A percentile compares a stretch with the other conserved stretches of the same genome.
phyloP scores from a whole-genome alignment of 1,140 invertebrate genomes.

The Drosophila kepulauana region DNA sequence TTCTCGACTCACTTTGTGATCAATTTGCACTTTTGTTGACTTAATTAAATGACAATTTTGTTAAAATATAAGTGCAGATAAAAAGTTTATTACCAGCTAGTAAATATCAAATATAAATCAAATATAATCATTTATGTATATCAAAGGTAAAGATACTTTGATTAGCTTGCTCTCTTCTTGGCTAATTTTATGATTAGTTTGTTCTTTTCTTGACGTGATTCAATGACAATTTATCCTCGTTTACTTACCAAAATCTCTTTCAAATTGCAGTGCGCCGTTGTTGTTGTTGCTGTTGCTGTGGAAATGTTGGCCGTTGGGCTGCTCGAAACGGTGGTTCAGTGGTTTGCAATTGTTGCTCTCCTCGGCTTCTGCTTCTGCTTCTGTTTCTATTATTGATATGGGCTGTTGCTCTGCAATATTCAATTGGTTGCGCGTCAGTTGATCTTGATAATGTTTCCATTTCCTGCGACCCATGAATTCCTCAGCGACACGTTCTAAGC shows the following conservation, averaged over 20 bases:
- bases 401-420: conserved; percentile 79
- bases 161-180: too few relatives aligned
- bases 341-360: conserved; percentile 51
- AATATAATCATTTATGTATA: too few relatives aligned
- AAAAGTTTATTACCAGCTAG: too few relatives aligned
- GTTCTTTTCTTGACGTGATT: not conserved
- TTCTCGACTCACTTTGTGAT: too few relatives aligned
- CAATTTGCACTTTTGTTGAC: not conserved
- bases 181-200: not conserved
- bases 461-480: conserved; percentile 97
- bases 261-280: conserved; percentile 48
- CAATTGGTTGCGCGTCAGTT: conserved; percentile 86
- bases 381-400: conserved; percentile 63
- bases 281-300: conserved; percentile 37
- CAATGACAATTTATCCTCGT: not conserved
- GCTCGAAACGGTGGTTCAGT: conserved; percentile 69
- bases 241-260: conserved; percentile 64
- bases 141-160: too few relatives aligned
- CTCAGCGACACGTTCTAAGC: conserved; percentile 97
- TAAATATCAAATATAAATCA: too few relatives aligned
- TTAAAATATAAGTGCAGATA: too few relatives aligned
- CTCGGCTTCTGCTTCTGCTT: conserved; percentile 55
- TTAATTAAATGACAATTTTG: not conserved
- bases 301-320: conserved; percentile 54
- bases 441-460: conserved; percentile 96